Percentiles rank a stretch among this genome's conserved stretches.
These are phyloP conservation scores for Neoniphon sammara DNA, from an alignment of 2,797 vertebrate genomes.

Conservation along the genomic window DNA sequence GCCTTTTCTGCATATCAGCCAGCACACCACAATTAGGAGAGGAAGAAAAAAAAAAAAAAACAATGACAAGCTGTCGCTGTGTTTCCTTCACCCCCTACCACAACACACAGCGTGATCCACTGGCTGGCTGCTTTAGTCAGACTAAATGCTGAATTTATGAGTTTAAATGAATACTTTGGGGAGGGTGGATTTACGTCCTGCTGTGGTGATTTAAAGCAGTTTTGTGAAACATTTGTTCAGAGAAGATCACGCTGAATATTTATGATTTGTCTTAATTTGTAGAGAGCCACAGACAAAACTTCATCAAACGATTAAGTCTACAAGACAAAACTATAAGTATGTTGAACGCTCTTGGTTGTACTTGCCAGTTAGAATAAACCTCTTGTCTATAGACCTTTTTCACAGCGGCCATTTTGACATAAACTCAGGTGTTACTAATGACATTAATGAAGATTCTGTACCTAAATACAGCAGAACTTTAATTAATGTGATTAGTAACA, in stretches of 20 bases:
- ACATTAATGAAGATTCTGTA: too few relatives aligned
- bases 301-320: conserved; percentile 11
- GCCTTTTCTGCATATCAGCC: conserved; percentile 49
- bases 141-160: conserved; percentile 73
- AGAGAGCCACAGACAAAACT: conserved; percentile 24
- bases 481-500: too few relatives aligned
- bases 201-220: conserved; percentile 68
- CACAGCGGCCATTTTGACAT: too few relatives aligned
- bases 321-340: not conserved
- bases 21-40: conserved; percentile 65
- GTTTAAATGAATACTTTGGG: conserved; percentile 70
- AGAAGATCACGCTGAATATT: conserved; percentile 69
- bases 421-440: too few relatives aligned
- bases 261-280: conserved; percentile 60
- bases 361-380: not conserved
- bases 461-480: too few relatives aligned
- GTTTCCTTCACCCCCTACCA: conserved; percentile 38
- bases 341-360: not conserved
- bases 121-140: conserved; percentile 63
- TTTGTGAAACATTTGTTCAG: conserved; percentile 63
- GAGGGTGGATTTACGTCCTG: conserved; percentile 65
- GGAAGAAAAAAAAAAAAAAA: too few relatives aligned
- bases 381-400: too few relatives aligned
- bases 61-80: conserved; percentile 59
- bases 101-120: conserved; percentile 65